Base-by-base conservation (phyloP, 2,888 invertebrate genomes). In the Heliconius cydno region DNA sequence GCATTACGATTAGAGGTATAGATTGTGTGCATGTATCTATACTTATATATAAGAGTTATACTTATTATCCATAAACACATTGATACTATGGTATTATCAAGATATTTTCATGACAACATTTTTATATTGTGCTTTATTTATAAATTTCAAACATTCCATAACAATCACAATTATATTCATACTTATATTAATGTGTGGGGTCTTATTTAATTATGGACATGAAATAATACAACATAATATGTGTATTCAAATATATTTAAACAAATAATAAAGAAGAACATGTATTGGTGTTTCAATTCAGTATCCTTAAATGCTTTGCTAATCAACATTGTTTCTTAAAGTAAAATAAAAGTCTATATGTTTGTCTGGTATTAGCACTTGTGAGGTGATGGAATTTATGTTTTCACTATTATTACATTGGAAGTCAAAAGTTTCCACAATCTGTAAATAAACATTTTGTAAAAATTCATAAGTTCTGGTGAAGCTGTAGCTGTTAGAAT, bases 281-380 rank as follows among this genome's bases (percentile, higher is more conserved):
- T 4, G 12, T 10, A 68, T 57, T 74, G 13, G n/a, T 38, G 67
- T 73, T 78, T 78, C 67, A 78, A 68, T 79, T 30, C n/a, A 52
- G 52, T 68, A 22, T 25, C 73, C 79, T 77, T 81, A 74, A 75
- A 66, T 75, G 25, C 22, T 73, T 73, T 22, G 15, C 28, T 71
- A 77, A 76, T 77, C 79, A 63, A 75, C 38, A 19, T 75, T 72
- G 77, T 86, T 84, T 84, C 86, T 87, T 38, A 85, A 63, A 60
- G 86, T 85, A 76, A 94, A 85, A 71, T 78, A 82, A 79, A 96
- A 84, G 79, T 93, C 89, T 73, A 96, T 89, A 30, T 95, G 91
- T 83, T 92, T 90, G 75, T 95, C 93, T 57, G 96, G 96, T 30
- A 96, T 94, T 76, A 96, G 92, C 10, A 96, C 95, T 87, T 96